Evolutionary conservation across 1,140 invertebrate species (phyloP).

Genomic region (Drosophila tropicalis): DNA sequence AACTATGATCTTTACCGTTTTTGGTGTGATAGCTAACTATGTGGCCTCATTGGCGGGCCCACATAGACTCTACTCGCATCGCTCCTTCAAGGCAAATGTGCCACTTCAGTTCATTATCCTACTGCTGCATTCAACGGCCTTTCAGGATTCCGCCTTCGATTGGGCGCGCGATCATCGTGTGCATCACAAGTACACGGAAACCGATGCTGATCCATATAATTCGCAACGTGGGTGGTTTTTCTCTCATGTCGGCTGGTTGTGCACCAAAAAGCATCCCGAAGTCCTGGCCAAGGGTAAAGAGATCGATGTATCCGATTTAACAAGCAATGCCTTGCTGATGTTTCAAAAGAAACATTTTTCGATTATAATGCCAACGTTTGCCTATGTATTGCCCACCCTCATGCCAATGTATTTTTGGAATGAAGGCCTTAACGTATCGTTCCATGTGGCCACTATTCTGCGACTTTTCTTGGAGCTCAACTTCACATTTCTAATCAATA

Average conservation of each 20-base stretch:
- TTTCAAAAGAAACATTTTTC: constrained; percentile 86
- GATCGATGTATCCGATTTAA: constrained; percentile 88
- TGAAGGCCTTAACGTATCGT: constrained; percentile 68
- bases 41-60: constrained; percentile 90
- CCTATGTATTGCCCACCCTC: constrained; percentile 88
- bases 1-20: neutral
- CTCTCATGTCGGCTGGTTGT: constrained; percentile 86
- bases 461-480: constrained; percentile 86
- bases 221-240: constrained; percentile 85
- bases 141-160: constrained; percentile 83
- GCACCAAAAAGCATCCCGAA: constrained; percentile 84
- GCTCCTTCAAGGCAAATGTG: constrained; percentile 89
- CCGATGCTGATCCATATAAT: constrained; percentile 86
- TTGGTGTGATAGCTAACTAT: constrained; percentile 42
- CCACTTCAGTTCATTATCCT: constrained; percentile 86
- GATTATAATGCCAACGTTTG: constrained; percentile 3
- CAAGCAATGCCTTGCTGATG: constrained; percentile 86
- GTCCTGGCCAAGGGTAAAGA: constrained; percentile 86
- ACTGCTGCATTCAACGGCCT: constrained; percentile 73
- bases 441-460: constrained; percentile 74
- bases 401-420: constrained; percentile 87
- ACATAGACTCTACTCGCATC: constrained; percentile 91
- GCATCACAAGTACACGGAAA: constrained; percentile 14
- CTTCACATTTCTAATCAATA: constrained; percentile 89
- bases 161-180: constrained; percentile 60